Percentiles rank a stretch among this genome's conserved stretches.
Evolutionary conservation across 2,113 vertebrate genomes (phyloP).

Genomic region (Anseranas semipalmata): DNA sequence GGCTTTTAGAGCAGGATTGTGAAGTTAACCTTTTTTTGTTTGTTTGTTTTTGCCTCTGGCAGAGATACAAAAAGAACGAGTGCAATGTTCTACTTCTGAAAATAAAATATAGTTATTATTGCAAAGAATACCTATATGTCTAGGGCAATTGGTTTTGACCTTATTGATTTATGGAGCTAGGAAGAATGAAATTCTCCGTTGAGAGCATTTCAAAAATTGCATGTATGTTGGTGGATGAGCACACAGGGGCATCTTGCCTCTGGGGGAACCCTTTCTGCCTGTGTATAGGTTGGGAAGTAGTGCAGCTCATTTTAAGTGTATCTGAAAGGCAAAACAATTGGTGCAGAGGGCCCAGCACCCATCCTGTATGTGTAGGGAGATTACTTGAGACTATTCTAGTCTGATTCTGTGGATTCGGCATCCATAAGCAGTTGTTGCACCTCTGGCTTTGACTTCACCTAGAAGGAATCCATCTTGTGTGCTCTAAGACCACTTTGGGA

Average conservation of each 20-base stretch:
- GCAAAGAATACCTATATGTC: too few relatives aligned
- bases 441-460: background rate
- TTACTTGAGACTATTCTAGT: background rate
- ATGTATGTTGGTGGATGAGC: background rate
- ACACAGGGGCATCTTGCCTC: background rate
- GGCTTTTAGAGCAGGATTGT: background rate
- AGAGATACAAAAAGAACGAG: background rate
- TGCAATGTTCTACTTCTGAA: background rate
- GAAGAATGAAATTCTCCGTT: background rate
- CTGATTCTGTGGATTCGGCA: background rate
- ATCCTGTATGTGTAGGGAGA: rapidly evolving
- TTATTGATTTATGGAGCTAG: background rate
- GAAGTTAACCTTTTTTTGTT: background rate
- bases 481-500: background rate
- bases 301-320: background rate
- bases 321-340: background rate
- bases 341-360: background rate
- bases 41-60: background rate
- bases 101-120: background rate
- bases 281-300: background rate
- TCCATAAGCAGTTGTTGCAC: background rate
- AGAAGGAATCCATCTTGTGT: background rate
- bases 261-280: background rate
- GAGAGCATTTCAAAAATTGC: background rate
- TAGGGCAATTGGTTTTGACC: background rate